phyloP scores from a whole-genome alignment of 1,140 invertebrate species.

The Cherax quadricarinatus region DNA sequence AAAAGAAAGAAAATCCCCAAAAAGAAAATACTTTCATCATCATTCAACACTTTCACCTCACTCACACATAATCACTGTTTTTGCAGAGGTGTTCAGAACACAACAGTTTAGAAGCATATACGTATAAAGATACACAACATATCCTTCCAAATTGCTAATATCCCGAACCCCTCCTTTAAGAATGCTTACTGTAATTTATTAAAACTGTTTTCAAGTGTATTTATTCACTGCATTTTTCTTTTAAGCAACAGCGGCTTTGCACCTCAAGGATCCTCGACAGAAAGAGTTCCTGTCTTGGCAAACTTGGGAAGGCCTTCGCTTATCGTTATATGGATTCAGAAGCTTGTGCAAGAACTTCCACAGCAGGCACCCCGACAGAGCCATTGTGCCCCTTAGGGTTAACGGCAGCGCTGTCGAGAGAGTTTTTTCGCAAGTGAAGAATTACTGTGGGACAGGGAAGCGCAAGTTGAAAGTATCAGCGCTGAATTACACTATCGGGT shows the following conservation, averaged over 20 bases:
- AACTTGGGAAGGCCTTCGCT: neutral
- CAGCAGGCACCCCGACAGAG: neutral
- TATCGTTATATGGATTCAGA: neutral
- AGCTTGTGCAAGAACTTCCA: neutral
- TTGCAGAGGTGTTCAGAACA: too few relatives aligned
- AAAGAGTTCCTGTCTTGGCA: slow-evolving; percentile 1
- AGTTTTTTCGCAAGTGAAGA: neutral
- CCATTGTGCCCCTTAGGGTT: neutral
- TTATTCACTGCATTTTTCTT: neutral
- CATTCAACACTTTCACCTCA: too few relatives aligned
- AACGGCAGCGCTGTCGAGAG: neutral
- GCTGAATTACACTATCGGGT: neutral
- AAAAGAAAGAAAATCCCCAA: too few relatives aligned
- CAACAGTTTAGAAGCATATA: too few relatives aligned
- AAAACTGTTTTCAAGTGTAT: too few relatives aligned
- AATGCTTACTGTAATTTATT: too few relatives aligned
- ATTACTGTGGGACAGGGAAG: neutral
- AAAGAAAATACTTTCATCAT: too few relatives aligned
- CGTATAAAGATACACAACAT: too few relatives aligned
- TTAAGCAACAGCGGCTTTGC: neutral
- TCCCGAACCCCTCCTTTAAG: too few relatives aligned
- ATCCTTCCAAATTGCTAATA: too few relatives aligned
- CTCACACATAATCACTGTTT: too few relatives aligned
- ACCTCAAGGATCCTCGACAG: neutral
- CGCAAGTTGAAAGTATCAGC: neutral